Percentiles rank a stretch among this genome's conserved stretches.
Evolutionary conservation across 2,888 invertebrate species (phyloP).

Genomic region (Augiades crinisus): DNA sequence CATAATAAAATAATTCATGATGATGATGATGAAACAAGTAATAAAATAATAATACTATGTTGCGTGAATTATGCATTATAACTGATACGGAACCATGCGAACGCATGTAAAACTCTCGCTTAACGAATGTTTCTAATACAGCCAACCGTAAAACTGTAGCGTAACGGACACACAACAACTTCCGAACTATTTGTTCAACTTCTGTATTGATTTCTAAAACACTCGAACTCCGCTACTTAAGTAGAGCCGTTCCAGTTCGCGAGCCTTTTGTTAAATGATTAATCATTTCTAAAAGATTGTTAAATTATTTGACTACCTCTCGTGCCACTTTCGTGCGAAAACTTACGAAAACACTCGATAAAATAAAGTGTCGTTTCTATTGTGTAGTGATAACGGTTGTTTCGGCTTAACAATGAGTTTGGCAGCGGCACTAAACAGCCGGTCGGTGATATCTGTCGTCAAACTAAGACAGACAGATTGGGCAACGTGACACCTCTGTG

Average conservation of each 20-base stretch:
- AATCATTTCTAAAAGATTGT: conserved; percentile 25
- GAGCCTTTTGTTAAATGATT: conserved; percentile 25
- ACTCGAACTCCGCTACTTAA: conserved; percentile 15
- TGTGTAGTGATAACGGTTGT: conserved; percentile 27
- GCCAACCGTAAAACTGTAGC: neutral
- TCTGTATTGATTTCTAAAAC: conserved; percentile 22
- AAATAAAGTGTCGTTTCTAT: conserved; percentile 16
- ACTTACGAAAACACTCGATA: neutral
- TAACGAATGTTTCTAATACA: neutral
- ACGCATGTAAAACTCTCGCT: too few species aligned
- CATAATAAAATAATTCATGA: too few species aligned
- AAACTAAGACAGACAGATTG: conserved; percentile 41
- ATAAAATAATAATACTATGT: too few species aligned
- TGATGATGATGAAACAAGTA: too few species aligned
- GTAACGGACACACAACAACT: conserved; percentile 1
- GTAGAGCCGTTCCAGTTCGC: conserved; percentile 15
- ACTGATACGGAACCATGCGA: too few species aligned
- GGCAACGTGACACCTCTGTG: conserved; percentile 67
- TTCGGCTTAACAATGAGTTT: conserved; percentile 29
- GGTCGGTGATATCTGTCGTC: conserved; percentile 21
- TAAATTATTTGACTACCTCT: conserved; percentile 22
- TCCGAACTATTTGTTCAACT: neutral
- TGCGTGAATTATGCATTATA: too few species aligned
- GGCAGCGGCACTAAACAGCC: neutral
- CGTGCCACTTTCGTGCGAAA: conserved; percentile 22